Base-by-base conservation (phyloP, 2,797 vertebrate species). In the Paramormyrops hopkinsi region DNA sequence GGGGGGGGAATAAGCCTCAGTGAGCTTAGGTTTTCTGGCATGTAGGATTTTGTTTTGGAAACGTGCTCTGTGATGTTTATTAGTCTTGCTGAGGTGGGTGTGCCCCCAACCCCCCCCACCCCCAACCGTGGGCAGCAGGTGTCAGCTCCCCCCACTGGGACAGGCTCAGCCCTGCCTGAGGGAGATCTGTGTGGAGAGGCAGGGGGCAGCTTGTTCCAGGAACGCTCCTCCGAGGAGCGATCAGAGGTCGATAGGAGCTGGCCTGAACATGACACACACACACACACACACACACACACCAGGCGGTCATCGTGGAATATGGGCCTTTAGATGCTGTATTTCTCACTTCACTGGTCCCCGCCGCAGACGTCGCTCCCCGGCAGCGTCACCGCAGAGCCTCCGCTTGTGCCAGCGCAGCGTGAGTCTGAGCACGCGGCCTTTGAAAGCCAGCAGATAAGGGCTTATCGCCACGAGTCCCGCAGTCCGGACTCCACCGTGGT, bases 201-300 rank as follows among this genome's bases (percentile, higher is more conserved):
- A 73, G 22, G 73, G 73, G 73, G 14, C 29, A 22, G 76, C 51
- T 62, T 50, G 19, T 37, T 93, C 1, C 97, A 97, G 92, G 97
- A 98, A 95, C 97, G 93, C 95, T 94, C 94, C 41, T 91, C 94
- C 89, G 97, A 94, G 90, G 97, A 97, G 95, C 96, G 95, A 94
- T 94, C 95, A 90, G 98, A 99, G 96, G 95, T 97, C 95, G 97
- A 96, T 96, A 97, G 97, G 95, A 97, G 96, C 96, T 97, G 96
- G 96, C 97, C 95, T 90, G 79, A 96, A 98, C 95, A 97, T 97
- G 94, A 65, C 59, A 4, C 25, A 95, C 95, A 94, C 95, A 97
- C 94, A 65, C 59, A 9, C 22, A 9, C n/a, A 25, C 95, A 97
- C 94, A 62, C 59, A 3, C 22, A 9, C 59, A 25, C 33, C 1